Percentiles rank a stretch among this genome's conserved stretches.
phyloP scores from a whole-genome alignment of 1,140 invertebrate species.

The Aphidius ervi region DNA sequence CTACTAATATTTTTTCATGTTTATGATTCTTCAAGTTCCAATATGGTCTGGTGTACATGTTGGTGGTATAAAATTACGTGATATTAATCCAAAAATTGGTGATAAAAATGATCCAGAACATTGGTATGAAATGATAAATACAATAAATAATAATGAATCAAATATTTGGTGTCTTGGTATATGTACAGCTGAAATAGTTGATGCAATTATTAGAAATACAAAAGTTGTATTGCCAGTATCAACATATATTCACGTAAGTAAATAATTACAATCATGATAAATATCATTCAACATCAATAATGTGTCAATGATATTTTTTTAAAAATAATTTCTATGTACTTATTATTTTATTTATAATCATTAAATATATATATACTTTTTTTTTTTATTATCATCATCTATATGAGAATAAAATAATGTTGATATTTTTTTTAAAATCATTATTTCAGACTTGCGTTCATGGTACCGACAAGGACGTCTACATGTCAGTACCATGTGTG shows the following conservation, averaged over 20 bases:
- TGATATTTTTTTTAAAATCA: background rate
- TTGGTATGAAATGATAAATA: slow-evolving; percentile 56
- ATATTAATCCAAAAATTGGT: slow-evolving; percentile 56
- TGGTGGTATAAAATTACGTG: slow-evolving; percentile 57
- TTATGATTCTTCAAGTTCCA: slow-evolving; percentile 52
- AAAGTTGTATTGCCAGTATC: slow-evolving; percentile 56
- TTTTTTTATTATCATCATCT: slow-evolving; percentile 1
- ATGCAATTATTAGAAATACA: slow-evolving; percentile 56
- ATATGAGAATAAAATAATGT: no score
- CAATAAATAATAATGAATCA: slow-evolving; percentile 57
- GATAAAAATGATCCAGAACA: slow-evolving; percentile 55
- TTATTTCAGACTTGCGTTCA: slow-evolving; percentile 42
- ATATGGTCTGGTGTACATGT: slow-evolving; percentile 64
- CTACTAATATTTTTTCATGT: background rate
- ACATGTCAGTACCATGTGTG: slow-evolving; percentile 60
- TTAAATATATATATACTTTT: slow-evolving; percentile 1
- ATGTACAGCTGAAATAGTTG: slow-evolving; percentile 54
- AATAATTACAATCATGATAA: no score
- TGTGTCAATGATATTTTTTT: no score
- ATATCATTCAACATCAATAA: no score
- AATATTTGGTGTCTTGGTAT: slow-evolving; percentile 56
- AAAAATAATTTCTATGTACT: no score
- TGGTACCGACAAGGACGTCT: slow-evolving; percentile 61
- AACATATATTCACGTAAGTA: slow-evolving; percentile 55
- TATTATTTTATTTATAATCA: slow-evolving; percentile 4